phyloP scores from a whole-genome alignment of 2,888 invertebrate genomes.

The Xylota segnis region DNA sequence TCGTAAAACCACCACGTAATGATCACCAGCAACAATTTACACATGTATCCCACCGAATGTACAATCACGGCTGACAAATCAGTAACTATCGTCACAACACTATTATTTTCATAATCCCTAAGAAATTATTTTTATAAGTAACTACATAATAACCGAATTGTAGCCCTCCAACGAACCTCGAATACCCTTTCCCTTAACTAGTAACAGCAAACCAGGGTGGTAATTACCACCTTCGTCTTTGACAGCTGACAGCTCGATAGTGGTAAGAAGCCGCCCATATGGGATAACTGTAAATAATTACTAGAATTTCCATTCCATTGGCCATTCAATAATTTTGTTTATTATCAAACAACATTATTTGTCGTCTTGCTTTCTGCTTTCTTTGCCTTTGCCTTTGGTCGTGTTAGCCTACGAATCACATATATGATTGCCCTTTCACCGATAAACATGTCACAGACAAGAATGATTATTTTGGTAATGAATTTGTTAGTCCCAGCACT shows the following conservation, averaged over 20 bases:
- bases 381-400: too few species aligned
- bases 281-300: slow-evolving; percentile 56
- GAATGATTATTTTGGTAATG: slow-evolving; percentile 65
- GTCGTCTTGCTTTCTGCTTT: slow-evolving; percentile 18
- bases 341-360: slow-evolving; percentile 47
- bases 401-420: slow-evolving; percentile 30
- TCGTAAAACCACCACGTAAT: background rate
- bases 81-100: background rate
- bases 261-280: slow-evolving; percentile 25
- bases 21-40: background rate
- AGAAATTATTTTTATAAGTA: slow-evolving; percentile 16
- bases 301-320: slow-evolving; percentile 43
- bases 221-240: slow-evolving; percentile 64
- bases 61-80: background rate
- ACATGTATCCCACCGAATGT: background rate
- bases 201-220: slow-evolving; percentile 28
- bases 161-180: background rate
- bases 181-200: slow-evolving; percentile 28
- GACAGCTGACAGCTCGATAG: slow-evolving; percentile 64
- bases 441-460: slow-evolving; percentile 47
- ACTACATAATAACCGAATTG: background rate
- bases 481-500: slow-evolving; percentile 41
- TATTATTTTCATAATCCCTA: background rate
- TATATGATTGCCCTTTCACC: slow-evolving; percentile 45
- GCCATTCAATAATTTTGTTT: slow-evolving; percentile 70